phyloP scores from a whole-genome alignment of 1,140 invertebrate species.

The Choristoneura fumiferana region DNA sequence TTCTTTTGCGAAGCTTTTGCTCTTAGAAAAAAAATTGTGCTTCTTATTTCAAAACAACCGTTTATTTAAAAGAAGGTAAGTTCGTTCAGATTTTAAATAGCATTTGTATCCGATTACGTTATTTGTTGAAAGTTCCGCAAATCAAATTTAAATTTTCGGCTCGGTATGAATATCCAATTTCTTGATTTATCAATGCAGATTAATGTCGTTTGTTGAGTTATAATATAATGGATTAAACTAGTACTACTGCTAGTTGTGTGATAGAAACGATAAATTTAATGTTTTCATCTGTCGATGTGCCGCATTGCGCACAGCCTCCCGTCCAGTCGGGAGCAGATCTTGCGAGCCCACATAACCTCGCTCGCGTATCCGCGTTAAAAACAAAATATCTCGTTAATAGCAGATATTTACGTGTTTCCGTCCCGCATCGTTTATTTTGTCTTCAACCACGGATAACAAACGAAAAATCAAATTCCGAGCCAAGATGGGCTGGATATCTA shows the following conservation, averaged over 20 bases:
- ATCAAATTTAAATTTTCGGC: slow-evolving; percentile 1
- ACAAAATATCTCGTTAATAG: slow-evolving; percentile 5
- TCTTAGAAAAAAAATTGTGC: slow-evolving; percentile 3
- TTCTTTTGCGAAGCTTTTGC: slow-evolving; percentile 15
- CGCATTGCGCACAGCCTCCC: slow-evolving; percentile 76
- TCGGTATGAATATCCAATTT: too few species aligned
- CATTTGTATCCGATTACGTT: too few species aligned
- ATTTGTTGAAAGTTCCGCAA: not conserved
- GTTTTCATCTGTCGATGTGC: slow-evolving; percentile 47
- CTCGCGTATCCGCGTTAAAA: slow-evolving; percentile 20
- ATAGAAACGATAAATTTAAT: slow-evolving; percentile 34
- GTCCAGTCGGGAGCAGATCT: slow-evolving; percentile 68
- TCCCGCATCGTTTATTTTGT: slow-evolving; percentile 19
- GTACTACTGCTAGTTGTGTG: too few species aligned
- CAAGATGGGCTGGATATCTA: slow-evolving; percentile 73
- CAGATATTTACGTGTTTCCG: slow-evolving; percentile 20
- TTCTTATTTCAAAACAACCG: not conserved
- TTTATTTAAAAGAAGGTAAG: not conserved
- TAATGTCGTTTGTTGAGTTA: too few species aligned
- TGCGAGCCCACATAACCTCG: slow-evolving; percentile 64
- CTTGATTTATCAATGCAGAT: too few species aligned
- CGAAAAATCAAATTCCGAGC: slow-evolving; percentile 54
- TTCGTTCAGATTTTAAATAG: too few species aligned
- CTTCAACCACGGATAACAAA: slow-evolving; percentile 54
- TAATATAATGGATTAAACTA: too few species aligned